Conservation (phyloP, 2,113 vertebrate genomes). For the Antigone vipio region DNA sequence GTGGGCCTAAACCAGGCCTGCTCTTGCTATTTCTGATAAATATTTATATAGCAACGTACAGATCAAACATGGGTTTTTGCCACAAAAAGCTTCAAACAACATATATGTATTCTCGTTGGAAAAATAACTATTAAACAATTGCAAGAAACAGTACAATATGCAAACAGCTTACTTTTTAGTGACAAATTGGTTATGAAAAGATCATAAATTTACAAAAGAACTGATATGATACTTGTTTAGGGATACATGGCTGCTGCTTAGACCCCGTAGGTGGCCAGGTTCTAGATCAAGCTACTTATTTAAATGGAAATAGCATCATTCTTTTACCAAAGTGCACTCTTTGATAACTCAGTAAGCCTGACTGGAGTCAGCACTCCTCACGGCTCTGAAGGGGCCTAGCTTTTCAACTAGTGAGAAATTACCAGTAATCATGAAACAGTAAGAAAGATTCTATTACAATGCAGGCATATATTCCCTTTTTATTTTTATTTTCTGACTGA, state of each 20-base stretch:
- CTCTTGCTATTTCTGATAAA: slow-evolving; percentile 33
- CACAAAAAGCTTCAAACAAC: background rate
- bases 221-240: background rate
- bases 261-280: background rate
- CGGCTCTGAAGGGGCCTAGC: background rate
- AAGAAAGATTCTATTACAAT: background rate
- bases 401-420: background rate
- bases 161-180: background rate
- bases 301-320: background rate
- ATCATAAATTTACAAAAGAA: background rate
- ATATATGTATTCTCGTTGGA: background rate
- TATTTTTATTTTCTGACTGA: background rate
- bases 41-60: background rate
- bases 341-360: background rate
- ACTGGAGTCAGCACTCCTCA: background rate
- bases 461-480: background rate
- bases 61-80: background rate
- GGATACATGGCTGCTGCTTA: background rate
- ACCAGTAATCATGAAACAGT: background rate
- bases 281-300: background rate
- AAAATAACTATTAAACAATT: background rate
- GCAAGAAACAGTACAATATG: background rate
- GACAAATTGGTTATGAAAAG: background rate
- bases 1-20: background rate
- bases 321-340: background rate